Evolutionary conservation across 2,797 vertebrate genomes (phyloP).

Genomic region (Australoheros facetus): DNA sequence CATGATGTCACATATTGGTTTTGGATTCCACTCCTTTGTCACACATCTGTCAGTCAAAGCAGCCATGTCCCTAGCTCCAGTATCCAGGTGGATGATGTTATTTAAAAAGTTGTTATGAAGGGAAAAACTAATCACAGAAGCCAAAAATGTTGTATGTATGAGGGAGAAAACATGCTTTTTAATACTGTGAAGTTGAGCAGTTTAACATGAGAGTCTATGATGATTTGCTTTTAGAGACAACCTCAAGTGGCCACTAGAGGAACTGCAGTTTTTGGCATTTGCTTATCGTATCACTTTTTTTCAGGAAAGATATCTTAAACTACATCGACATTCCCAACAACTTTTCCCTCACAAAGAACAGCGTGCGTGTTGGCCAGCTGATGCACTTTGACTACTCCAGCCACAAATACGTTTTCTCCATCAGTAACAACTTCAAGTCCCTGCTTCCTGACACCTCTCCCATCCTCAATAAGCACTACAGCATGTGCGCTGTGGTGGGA

Average conservation of each 20-base stretch:
- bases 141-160: no score
- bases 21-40: neutral
- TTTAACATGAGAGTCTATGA: neutral
- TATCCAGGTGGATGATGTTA: no score
- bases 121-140: no score
- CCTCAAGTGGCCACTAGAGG: no score
- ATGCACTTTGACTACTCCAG: slow-evolving; percentile 99
- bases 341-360: slow-evolving; percentile 94
- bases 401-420: slow-evolving; percentile 98
- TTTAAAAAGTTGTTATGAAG: no score
- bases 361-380: slow-evolving; percentile 93
- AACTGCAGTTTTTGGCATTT: neutral
- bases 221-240: no score
- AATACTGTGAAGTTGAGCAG: neutral
- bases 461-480: slow-evolving; percentile 92
- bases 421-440: slow-evolving; percentile 94
- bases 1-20: neutral
- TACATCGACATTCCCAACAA: slow-evolving; percentile 94
- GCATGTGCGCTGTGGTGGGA: slow-evolving; percentile 93
- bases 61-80: no score
- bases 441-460: slow-evolving; percentile 93
- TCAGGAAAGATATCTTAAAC: slow-evolving; percentile 93
- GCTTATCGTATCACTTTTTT: slow-evolving; percentile 20
- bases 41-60: no score
- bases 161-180: no score